Evolutionary conservation across 2,888 invertebrate species (phyloP).

Genomic region (Odontomyia ornata): DNA sequence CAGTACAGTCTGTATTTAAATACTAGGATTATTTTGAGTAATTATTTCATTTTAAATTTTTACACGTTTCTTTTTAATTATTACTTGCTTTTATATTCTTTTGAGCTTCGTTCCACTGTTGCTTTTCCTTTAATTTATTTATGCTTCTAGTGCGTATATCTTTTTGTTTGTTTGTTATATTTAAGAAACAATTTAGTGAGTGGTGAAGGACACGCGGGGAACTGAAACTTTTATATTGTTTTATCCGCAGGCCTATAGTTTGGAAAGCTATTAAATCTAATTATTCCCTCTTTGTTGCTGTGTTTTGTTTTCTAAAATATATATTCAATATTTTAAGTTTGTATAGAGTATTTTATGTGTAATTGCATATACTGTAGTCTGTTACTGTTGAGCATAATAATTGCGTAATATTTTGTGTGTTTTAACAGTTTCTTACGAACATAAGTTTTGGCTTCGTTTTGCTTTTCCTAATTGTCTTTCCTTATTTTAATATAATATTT

Average conservation of each 20-base stretch:
- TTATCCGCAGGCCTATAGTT: not conserved
- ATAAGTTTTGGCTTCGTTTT: slow-evolving; percentile 20
- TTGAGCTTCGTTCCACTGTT: not conserved
- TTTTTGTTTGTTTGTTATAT: not conserved
- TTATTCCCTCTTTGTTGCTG: not conserved
- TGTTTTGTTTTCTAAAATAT: not conserved
- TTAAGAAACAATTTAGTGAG: too few species aligned
- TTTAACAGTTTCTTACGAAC: too few species aligned
- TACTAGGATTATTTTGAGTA: slow-evolving; percentile 23
- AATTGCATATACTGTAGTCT: slow-evolving; percentile 6
- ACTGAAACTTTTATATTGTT: not conserved
- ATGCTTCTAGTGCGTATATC: not conserved
- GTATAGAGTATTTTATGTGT: not conserved
- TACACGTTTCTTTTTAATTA: not conserved
- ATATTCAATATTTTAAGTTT: not conserved
- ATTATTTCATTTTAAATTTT: slow-evolving; percentile 27
- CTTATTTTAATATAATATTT: not conserved
- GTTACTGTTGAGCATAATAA: slow-evolving; percentile 12
- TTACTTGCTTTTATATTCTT: not conserved
- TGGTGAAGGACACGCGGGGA: not conserved
- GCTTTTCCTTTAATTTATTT: not conserved
- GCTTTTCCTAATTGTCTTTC: not conserved
- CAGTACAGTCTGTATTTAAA: slow-evolving; percentile 46
- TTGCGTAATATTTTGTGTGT: not conserved
- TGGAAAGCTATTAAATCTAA: not conserved